A percentile compares a stretch with the other conserved stretches of the same genome.
Conservation (phyloP, 2,888 invertebrate species). For the Drosophila vallismaia region DNA sequence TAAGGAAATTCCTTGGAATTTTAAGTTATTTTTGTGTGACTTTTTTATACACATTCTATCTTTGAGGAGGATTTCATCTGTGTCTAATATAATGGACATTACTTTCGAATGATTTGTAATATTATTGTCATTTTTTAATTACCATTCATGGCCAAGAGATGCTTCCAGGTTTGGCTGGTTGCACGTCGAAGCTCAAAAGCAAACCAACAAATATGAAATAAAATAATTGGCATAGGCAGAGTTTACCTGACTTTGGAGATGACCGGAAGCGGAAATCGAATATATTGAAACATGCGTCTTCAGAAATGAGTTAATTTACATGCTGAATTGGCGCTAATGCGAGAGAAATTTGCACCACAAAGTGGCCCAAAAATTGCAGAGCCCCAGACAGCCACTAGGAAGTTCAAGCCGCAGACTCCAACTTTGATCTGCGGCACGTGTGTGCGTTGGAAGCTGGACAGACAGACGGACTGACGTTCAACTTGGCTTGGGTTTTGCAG, state of each 20-base stretch:
- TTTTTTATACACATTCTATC: too few species aligned
- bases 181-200: slow-evolving; percentile 35
- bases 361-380: slow-evolving; percentile 43
- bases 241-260: slow-evolving; percentile 14
- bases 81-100: not conserved
- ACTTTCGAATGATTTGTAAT: not conserved
- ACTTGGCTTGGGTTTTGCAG: slow-evolving; percentile 1
- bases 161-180: slow-evolving; percentile 34
- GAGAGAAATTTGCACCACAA: slow-evolving; percentile 62
- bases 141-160: slow-evolving; percentile 45
- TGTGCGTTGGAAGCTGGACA: slow-evolving; percentile 15
- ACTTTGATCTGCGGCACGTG: slow-evolving; percentile 44
- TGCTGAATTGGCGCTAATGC: slow-evolving; percentile 70
- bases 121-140: not conserved
- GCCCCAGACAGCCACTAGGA: slow-evolving; percentile 51
- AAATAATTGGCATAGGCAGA: slow-evolving; percentile 30
- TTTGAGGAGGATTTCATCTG: too few species aligned
- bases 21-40: not conserved
- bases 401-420: slow-evolving; percentile 34
- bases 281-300: slow-evolving; percentile 57
- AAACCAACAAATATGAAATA: slow-evolving; percentile 18
- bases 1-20: not conserved
- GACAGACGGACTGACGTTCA: slow-evolving; percentile 1
- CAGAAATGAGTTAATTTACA: slow-evolving; percentile 66
- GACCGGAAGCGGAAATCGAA: slow-evolving; percentile 61